Percentiles rank a stretch among this genome's conserved stretches.
These are phyloP conservation scores for Apoda limacodes DNA, from an alignment of 2,888 invertebrate genomes.

Conservation along the genomic window DNA sequence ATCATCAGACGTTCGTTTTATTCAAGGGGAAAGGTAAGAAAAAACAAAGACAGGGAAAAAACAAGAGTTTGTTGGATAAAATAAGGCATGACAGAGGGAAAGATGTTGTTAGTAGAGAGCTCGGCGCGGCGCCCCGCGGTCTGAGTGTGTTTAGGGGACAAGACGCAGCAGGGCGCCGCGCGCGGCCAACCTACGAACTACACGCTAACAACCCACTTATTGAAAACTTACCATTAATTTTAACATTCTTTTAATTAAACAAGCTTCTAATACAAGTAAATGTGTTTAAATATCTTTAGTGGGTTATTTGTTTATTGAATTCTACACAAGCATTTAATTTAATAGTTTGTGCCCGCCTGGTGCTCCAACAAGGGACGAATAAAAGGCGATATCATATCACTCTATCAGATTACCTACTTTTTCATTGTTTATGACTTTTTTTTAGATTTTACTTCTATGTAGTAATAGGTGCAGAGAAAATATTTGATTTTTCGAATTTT, in stretches of 20 bases:
- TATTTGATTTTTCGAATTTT: too few species aligned
- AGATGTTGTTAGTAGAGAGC: slow-evolving; percentile 60
- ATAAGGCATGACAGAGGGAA: slow-evolving; percentile 63
- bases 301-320: slow-evolving; percentile 43
- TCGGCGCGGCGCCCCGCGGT: slow-evolving; percentile 51
- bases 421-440: too few species aligned
- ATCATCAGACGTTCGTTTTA: slow-evolving; percentile 63
- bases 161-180: slow-evolving; percentile 51
- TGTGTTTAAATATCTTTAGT: slow-evolving; percentile 28
- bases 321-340: too few species aligned
- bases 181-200: neutral
- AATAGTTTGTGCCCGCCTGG: too few species aligned
- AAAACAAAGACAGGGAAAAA: slow-evolving; percentile 55
- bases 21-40: too few species aligned
- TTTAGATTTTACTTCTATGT: too few species aligned
- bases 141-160: slow-evolving; percentile 62
- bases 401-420: too few species aligned
- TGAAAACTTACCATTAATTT: slow-evolving; percentile 60
- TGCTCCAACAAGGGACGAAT: too few species aligned
- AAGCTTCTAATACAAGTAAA: slow-evolving; percentile 44
- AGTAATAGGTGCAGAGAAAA: too few species aligned
- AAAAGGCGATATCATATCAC: too few species aligned
- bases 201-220: slow-evolving; percentile 44
- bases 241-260: slow-evolving; percentile 59
- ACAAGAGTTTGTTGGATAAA: slow-evolving; percentile 54